phyloP scores from a whole-genome alignment of 2,113 vertebrate genomes.

The Leuciscus idus region DNA sequence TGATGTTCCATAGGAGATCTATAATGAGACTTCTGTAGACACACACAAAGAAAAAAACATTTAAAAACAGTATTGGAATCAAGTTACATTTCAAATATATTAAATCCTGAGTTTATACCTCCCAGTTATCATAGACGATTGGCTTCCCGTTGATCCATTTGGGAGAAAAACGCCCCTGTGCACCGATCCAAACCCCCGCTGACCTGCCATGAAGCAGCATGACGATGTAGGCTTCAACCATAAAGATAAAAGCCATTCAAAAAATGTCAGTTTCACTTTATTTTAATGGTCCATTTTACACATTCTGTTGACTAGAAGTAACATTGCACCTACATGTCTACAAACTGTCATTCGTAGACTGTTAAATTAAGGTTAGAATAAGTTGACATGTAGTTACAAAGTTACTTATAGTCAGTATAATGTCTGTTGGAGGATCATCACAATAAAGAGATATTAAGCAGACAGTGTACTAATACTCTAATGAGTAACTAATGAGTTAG shows the following conservation, averaged over 20 bases:
- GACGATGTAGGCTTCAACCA: conserved; percentile 86
- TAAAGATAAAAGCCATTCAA: background rate
- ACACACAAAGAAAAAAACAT: conserved; percentile 16
- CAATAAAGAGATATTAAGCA: no score
- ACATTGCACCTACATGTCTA: no score
- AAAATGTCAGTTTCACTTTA: no score
- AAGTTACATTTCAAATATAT: background rate
- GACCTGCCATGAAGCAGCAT: conserved; percentile 88
- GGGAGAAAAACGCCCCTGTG: conserved; percentile 78
- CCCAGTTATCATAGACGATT: conserved; percentile 86
- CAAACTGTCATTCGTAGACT: no score
- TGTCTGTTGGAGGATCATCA: no score
- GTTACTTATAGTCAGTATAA: no score
- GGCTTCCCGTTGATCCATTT: conserved; percentile 81
- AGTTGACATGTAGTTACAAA: no score
- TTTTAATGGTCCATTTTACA: no score
- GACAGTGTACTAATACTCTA: no score
- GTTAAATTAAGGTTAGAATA: no score
- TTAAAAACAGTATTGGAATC: conserved; percentile 1
- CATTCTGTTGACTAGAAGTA: no score
- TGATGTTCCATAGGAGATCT: conserved; percentile 68
- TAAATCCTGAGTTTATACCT: background rate
- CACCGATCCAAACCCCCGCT: conserved; percentile 88
- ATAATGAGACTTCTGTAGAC: conserved; percentile 64
- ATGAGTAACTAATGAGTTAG: no score